Base-by-base conservation (phyloP, 2,797 vertebrate genomes). In the Manis pentadactyla region DNA sequence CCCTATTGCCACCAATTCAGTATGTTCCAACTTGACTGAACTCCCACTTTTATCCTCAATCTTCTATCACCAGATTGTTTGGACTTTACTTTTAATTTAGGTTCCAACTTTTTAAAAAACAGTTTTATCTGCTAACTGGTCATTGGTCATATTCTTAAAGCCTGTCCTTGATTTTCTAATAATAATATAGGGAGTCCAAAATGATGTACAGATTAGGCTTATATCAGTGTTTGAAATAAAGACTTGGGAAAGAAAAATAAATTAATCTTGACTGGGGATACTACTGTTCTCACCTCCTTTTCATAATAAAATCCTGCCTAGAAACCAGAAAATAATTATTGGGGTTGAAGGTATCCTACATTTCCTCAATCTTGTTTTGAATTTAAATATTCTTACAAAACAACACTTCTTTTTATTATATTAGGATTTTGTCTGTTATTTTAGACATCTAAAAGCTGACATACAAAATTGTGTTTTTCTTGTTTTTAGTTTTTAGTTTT, bases 191-290 rank as follows among this genome's bases (percentile, higher is more conserved):
- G 15, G 29, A 77, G 6, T 4, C 7, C n/a, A 31, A 57, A 69
- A 4, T 53, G 17, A 89, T 82, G 23, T 57, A 19, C 1, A 64
- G 5, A 11, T 87, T 82, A 46, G 12, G 3, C 42, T 0, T 69
- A 95, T 68, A 73, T 78, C 31, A 93, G 55, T 90, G 2, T 18
- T 87, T 87, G 39, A 90, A 82, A 66, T 75, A 74, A 84, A 84
- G 10, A 19, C 12, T 51, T 49, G 21, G 31, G 4, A 15, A 82
- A 21, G 19, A 87, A 25, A 87, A 77, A 83, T 7, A 68, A 86
- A 49, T 57, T 2, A 87, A 66, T 90, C 4, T 90, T 71, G 31
- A 69, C 27, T 37, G n/a, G 39, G 29, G 0, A 39, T 73, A 53
- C 14, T 6, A 23, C 21, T n/a, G 2, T 7, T 34, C 25, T 75